Evolutionary conservation across 2,888 invertebrate genomes (phyloP).

Genomic region (Piscicola geometra): DNA sequence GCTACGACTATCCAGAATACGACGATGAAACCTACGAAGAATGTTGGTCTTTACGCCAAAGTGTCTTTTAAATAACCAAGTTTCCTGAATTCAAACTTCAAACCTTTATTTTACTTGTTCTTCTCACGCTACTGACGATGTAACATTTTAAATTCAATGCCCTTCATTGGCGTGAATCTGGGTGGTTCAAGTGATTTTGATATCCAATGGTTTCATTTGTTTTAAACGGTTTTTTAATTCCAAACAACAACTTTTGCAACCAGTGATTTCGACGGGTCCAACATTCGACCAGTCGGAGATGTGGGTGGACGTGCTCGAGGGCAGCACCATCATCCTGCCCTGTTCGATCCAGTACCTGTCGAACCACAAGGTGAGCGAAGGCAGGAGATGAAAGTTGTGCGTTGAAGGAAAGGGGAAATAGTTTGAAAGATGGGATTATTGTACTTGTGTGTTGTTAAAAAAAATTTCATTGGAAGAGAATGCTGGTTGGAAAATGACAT

Average conservation of each 20-base stretch:
- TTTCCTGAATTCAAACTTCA: no score
- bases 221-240: background rate
- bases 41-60: no score
- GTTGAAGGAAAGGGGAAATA: no score
- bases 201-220: background rate
- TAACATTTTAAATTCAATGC: background rate
- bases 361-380: conserved; percentile 17
- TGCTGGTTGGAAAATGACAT: no score
- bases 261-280: conserved; percentile 20
- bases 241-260: background rate
- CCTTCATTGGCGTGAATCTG: background rate
- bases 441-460: no score
- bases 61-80: no score
- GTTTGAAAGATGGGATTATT: no score
- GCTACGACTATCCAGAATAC: conserved; percentile 35
- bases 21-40: conserved; percentile 36
- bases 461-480: no score
- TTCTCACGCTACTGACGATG: no score
- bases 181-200: background rate
- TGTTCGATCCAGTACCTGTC: conserved; percentile 28
- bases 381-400: no score
- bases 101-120: no score
- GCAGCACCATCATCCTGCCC: conserved; percentile 7
- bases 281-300: conserved; percentile 13
- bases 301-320: conserved; percentile 20